A percentile compares a stretch with the other conserved stretches of the same genome.
Evolutionary conservation across 2,113 vertebrate genomes (phyloP).

Genomic region (Phoenicopterus ruber): DNA sequence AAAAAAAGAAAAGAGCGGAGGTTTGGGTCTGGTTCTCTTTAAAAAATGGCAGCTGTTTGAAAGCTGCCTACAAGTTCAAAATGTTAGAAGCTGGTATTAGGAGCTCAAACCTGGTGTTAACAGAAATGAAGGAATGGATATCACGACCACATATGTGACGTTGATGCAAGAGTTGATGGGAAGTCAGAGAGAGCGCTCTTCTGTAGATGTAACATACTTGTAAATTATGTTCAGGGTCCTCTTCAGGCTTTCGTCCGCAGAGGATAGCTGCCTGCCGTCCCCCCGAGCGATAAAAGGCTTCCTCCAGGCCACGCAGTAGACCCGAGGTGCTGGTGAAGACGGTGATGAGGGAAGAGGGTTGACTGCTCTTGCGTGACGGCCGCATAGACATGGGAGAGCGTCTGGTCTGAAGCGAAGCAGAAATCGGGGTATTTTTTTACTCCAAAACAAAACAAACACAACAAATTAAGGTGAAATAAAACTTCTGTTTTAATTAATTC

Average conservation of each 20-base stretch:
- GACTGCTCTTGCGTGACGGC: not conserved
- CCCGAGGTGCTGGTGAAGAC: not conserved
- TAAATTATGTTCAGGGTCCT: slow-evolving; percentile 9
- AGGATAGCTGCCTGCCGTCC: not conserved
- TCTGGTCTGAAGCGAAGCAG: not conserved
- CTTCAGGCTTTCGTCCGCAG: not conserved
- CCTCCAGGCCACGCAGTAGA: not conserved
- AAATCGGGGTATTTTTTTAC: not conserved
- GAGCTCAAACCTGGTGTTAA: slow-evolving; percentile 32
- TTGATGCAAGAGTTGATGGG: not conserved
- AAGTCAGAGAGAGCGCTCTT: not conserved
- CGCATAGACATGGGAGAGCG: not conserved
- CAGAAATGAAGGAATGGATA: slow-evolving; percentile 16
- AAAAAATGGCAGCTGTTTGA: slow-evolving; percentile 41
- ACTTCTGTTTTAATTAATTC: not conserved
- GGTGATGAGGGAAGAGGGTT: not conserved
- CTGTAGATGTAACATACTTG: not conserved
- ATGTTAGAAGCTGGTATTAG: slow-evolving; percentile 23
- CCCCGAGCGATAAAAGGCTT: rapidly evolving
- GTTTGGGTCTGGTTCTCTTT: slow-evolving; percentile 49
- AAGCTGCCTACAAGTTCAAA: slow-evolving; percentile 34
- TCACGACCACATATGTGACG: not conserved
- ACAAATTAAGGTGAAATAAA: not conserved
- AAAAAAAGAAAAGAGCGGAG: not conserved
- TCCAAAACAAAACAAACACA: not conserved